phyloP scores from a whole-genome alignment of 2,113 vertebrate species.

The Paramormyrops kingsleyae region DNA sequence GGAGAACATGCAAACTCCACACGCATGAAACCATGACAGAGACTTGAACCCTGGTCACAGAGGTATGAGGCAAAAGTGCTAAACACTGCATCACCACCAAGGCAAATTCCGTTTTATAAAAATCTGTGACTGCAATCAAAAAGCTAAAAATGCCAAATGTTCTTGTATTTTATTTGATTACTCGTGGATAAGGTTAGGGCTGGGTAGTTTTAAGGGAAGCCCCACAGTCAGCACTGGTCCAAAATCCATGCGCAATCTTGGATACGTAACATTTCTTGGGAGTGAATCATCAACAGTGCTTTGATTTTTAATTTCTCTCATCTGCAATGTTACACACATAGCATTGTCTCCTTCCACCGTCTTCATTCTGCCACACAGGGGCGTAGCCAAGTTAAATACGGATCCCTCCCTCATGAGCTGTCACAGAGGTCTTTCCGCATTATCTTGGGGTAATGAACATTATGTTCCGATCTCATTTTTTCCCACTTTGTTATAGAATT shows the following conservation, averaged over 20 bases:
- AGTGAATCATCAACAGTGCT: not conserved
- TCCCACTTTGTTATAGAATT: constrained; percentile 12
- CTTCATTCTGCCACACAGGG: not conserved
- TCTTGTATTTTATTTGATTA: not conserved
- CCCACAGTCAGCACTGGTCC: not conserved
- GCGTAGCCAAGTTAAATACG: not conserved
- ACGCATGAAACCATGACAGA: not conserved
- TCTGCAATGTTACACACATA: not conserved
- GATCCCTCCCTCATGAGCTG: not conserved
- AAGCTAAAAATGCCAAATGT: not conserved
- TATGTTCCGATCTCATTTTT: not conserved
- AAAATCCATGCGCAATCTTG: not conserved
- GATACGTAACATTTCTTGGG: not conserved
- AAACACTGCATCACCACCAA: not conserved
- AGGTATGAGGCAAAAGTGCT: not conserved
- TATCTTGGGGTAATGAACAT: constrained; percentile 10
- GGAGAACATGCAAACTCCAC: not conserved
- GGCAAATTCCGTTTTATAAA: not conserved
- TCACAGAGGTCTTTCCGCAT: not conserved
- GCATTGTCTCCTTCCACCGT: not conserved
- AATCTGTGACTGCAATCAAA: not conserved
- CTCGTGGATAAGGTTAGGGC: not conserved
- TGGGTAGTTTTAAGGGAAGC: not conserved
- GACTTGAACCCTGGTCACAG: not conserved
- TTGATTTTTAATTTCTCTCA: not conserved